Base-by-base conservation (phyloP, 2,113 vertebrate species). In the Nycticorax nycticorax region DNA sequence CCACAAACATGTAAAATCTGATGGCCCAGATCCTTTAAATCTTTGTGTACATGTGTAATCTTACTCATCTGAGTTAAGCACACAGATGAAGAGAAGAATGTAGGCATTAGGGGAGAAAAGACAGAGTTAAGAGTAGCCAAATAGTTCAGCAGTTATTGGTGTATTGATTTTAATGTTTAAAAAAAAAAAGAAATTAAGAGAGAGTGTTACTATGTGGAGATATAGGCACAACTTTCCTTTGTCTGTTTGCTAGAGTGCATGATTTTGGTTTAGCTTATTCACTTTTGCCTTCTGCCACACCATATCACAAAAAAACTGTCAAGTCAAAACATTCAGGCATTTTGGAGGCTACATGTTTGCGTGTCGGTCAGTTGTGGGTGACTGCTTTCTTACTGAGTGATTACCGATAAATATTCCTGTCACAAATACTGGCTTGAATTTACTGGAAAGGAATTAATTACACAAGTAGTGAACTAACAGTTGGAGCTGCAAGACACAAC, bases 391-490 rank as follows among this genome's bases (percentile, higher is more conserved):
- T 62, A 32, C 28, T 50, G 59, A 92, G 67, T 20, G 41, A 79
- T 88, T 62, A 53, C 26, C 67, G 66, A 76, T 90, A 90, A 96
- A 93, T 85, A 93, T 86, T 96, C 85, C 72, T 63, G 45, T 95
- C 67, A 85, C 78, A 96, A 90, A 83, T 66, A 77, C 45, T 6
- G 8, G 67, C 59, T 85, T 67, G 67, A 90, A 88, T 74, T 83
- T 96, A 93, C 72, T 88, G 85, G 68, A 82, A 94, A 94, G 72
- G 52, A 92, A 92, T 85, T 94, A 93, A 83, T 92, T 83, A 75
- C 50, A 63, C 37, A 92, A 92, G 71, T 53, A 80, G 71, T 41
- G 74, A 93, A 56, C 47, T 71, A 96, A 83, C 43, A 90, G 41
- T 72, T 90, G 88, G 82, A 93, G 92, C 90, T 96, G 85, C 52